Conservation (phyloP, 2,888 invertebrate species). For the Microdon myrmicae region DNA sequence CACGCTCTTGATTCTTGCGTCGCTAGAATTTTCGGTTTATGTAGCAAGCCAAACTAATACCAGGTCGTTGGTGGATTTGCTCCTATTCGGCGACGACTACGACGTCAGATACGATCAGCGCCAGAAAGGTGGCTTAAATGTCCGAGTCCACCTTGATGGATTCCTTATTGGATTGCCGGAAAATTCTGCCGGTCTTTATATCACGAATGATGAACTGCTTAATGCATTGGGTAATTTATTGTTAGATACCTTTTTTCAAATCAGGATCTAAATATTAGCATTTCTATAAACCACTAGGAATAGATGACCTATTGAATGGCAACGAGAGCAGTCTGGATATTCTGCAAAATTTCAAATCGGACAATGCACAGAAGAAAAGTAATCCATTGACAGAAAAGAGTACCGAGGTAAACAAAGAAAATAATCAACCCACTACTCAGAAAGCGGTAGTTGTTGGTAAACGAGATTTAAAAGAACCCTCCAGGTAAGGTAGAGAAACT, state of each 20-base stretch:
- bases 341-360: constrained; percentile 15
- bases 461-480: constrained; percentile 11
- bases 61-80: constrained; percentile 32
- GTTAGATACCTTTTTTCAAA: neutral
- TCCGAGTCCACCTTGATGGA: constrained; percentile 72
- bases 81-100: constrained; percentile 58
- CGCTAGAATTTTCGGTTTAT: constrained; percentile 57
- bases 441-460: constrained; percentile 14
- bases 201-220: constrained; percentile 51
- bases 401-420: constrained; percentile 3
- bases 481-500: constrained; percentile 14
- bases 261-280: constrained; percentile 1
- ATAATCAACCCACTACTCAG: constrained; percentile 3
- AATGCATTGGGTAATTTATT: constrained; percentile 51
- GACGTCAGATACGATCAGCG: constrained; percentile 75
- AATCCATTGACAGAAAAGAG: constrained; percentile 18
- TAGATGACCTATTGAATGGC: constrained; percentile 36
- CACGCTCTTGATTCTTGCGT: constrained; percentile 55
- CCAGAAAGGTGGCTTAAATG: constrained; percentile 82
- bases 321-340: constrained; percentile 15
- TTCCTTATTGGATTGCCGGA: constrained; percentile 60
- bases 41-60: constrained; percentile 11
- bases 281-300: constrained; percentile 35
- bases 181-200: constrained; percentile 41
- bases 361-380: constrained; percentile 29